phyloP scores from a whole-genome alignment of 2,113 vertebrate species.

The Brienomyrus brachyistius region DNA sequence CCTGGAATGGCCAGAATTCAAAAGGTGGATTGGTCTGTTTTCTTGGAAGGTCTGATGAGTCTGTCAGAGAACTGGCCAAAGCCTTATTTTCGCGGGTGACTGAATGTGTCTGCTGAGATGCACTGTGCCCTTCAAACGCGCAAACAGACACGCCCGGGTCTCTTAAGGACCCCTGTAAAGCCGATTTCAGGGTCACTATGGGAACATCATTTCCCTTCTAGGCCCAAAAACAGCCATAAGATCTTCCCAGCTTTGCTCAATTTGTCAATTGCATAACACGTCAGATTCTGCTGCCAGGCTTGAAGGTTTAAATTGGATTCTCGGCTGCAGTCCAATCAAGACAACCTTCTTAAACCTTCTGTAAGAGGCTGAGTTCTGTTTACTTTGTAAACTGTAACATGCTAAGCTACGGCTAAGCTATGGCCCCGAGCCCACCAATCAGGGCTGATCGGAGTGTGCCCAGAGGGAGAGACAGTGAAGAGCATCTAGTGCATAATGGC shows the following conservation, averaged over 20 bases:
- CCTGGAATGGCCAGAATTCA: not conserved
- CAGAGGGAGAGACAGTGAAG: not conserved
- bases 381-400: not conserved
- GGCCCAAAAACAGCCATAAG: not conserved
- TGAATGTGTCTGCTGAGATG: not conserved
- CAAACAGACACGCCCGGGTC: not conserved
- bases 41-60: not conserved
- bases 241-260: not conserved
- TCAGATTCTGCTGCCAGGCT: not conserved
- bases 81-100: not conserved
- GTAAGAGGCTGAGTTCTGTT: not conserved
- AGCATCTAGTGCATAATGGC: not conserved
- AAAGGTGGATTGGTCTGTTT: not conserved
- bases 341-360: conserved; percentile 3
- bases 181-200: not conserved
- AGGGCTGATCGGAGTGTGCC: not conserved
- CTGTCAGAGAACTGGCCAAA: not conserved
- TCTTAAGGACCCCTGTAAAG: not conserved
- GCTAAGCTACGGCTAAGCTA: not conserved
- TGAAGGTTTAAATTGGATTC: not conserved
- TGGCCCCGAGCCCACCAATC: not conserved
- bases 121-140: not conserved
- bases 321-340: not conserved
- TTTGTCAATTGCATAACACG: not conserved
- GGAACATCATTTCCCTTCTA: not conserved